A percentile compares a stretch with the other conserved stretches of the same genome.
These are phyloP conservation scores for Orcinus orca DNA, from an alignment of 2,113 vertebrate genomes.

Conservation along the genomic window DNA sequence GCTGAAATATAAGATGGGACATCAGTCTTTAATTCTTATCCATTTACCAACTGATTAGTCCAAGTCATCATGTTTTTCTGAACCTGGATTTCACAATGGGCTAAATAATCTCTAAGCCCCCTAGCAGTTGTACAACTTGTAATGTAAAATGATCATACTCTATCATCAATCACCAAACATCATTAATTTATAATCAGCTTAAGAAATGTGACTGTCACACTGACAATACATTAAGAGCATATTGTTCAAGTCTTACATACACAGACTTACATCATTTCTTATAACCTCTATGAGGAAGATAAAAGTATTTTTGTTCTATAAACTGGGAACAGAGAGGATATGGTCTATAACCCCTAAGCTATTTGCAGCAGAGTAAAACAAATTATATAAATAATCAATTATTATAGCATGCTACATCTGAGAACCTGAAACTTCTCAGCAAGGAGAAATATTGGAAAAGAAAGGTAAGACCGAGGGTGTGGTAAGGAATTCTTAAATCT, in stretches of 20 bases:
- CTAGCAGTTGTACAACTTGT: neutral
- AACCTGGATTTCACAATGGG: neutral
- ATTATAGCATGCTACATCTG: neutral
- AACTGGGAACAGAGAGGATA: neutral
- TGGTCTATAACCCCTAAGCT: neutral
- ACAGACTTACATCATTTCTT: neutral
- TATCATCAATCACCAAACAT: neutral
- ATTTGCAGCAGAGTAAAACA: neutral
- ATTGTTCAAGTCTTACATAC: neutral
- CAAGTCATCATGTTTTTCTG: neutral
- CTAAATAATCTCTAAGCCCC: neutral
- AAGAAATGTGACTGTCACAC: neutral
- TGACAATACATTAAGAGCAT: neutral
- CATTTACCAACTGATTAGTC: neutral
- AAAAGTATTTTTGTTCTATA: neutral
- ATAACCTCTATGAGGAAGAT: neutral
- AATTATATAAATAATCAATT: neutral
- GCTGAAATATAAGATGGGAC: neutral
- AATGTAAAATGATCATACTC: neutral
- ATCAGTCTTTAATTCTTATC: neutral
- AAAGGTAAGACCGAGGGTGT: constrained; percentile 1
- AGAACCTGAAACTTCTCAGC: neutral
- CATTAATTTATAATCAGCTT: neutral
- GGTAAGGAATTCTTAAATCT: constrained; percentile 43
- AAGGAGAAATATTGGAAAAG: neutral